phyloP scores from a whole-genome alignment of 2,113 vertebrate species.

The Nymphicus hollandicus region DNA sequence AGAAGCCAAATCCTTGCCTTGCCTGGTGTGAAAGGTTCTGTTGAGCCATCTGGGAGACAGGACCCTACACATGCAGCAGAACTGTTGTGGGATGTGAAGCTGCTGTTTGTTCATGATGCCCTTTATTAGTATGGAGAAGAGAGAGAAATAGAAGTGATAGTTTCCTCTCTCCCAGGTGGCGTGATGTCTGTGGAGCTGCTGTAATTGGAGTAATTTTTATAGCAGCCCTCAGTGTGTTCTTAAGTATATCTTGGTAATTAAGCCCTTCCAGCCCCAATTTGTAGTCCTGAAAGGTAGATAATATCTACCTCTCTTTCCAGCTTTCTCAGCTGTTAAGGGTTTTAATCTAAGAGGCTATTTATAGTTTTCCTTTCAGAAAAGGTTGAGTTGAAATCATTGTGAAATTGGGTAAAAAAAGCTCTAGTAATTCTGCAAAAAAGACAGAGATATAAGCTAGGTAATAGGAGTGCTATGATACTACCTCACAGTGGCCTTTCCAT shows the following conservation, averaged over 20 bases:
- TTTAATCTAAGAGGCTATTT: conserved; percentile 62
- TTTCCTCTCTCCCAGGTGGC: conserved; percentile 21
- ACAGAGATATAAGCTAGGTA: not conserved
- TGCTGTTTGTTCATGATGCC: not conserved
- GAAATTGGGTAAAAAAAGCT: conserved; percentile 57
- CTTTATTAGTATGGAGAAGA: not conserved
- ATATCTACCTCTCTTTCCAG: conserved; percentile 40
- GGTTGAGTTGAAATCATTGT: conserved; percentile 62
- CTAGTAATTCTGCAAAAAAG: conserved; percentile 21
- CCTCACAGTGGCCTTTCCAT: not conserved
- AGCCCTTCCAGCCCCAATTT: conserved; percentile 44
- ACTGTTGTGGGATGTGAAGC: not conserved
- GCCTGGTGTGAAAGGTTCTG: not conserved
- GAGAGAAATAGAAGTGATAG: not conserved
- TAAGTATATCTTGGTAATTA: conserved; percentile 60
- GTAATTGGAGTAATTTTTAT: conserved; percentile 43
- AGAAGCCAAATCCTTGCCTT: not conserved
- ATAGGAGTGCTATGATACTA: not conserved
- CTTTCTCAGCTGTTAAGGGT: conserved; percentile 35
- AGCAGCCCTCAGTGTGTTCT: conserved; percentile 34
- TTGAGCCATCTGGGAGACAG: not conserved
- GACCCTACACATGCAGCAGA: not conserved
- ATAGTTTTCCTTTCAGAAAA: conserved; percentile 49
- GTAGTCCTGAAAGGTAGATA: conserved; percentile 50
- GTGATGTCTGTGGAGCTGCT: not conserved